Evolutionary conservation across 2,113 vertebrate genomes (phyloP), one percentile per base, ranked within the genome.

Genomic region (Bubo bubo): DNA sequence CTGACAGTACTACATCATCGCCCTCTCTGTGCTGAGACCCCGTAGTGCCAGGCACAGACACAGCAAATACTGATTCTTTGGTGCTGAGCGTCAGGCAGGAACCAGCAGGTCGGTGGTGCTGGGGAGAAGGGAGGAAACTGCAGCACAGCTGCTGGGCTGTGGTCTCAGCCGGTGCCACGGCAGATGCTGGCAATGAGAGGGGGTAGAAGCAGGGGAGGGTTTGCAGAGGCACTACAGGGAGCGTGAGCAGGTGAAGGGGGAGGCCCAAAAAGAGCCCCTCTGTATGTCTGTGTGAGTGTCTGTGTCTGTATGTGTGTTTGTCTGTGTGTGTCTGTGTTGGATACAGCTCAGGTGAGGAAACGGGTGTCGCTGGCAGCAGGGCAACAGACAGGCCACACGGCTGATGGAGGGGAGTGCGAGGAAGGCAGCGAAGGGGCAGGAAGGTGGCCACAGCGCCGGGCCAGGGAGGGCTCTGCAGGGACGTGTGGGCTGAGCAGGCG

Each of bases 371-470:
- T 53, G 18, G 14, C 49, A 41, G n/a, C 62, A 15, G 6, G 26
- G 53, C 4, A 0, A 19, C 5, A 43, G 55, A 20, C 12, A 26
- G n/a, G 60, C 39, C 10, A 14, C 45, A 21, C 4, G 1, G n/a
- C 3, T 47, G 75, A 12, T 43, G 37, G n/a, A 60, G 50, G 20
- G 68, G 59, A 64, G 60, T 1, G 23, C 43, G n/a, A 34, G 32
- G 49, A 35, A n/a, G 21, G 26, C 41, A 59, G 39, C 21, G 9
- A 59, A 32, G 17, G 58, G 27, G 34, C 39, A 22, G 41, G 58
- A 35, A 27, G 43, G 28, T 12, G 53, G 34, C 50, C 19, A 14
- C 39, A 11, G 55, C 19, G 56, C 50, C 50, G 13, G 34, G 34
- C 19, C 39, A 73, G 34, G 39, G 19, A 35, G 27, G 55, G 26